phyloP scores from a whole-genome alignment of 1,140 invertebrate species.

The Nebria ingens region DNA sequence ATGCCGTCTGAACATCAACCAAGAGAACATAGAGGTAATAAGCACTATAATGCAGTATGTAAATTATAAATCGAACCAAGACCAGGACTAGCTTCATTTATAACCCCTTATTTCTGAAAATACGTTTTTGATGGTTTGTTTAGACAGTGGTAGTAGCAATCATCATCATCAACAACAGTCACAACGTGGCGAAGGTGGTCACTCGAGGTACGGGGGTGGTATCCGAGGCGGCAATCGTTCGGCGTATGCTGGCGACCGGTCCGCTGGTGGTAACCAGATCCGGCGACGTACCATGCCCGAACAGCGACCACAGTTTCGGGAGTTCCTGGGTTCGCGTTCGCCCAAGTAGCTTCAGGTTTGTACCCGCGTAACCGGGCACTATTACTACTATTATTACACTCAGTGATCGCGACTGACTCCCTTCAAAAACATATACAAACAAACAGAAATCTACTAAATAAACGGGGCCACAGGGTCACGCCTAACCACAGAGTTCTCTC shows the following conservation, averaged over 20 bases:
- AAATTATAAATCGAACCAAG: too few relatives aligned
- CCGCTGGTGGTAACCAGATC: not conserved
- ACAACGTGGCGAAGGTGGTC: not conserved
- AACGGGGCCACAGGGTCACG: slow-evolving; percentile 6
- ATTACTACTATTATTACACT: not conserved
- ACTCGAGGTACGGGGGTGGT: not conserved
- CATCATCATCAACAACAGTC: not conserved
- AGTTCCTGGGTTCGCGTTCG: slow-evolving; percentile 7
- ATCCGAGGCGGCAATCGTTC: not conserved
- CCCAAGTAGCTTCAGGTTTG: slow-evolving; percentile 11
- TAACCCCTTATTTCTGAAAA: not conserved
- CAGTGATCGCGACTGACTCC: slow-evolving; percentile 1
- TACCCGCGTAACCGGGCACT: not conserved
- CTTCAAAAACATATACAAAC: not conserved
- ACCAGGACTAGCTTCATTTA: too few relatives aligned
- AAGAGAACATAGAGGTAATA: slow-evolving; percentile 16
- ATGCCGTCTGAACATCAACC: slow-evolving; percentile 15
- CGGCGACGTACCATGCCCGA: not conserved
- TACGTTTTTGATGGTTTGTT: not conserved
- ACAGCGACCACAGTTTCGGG: slow-evolving; percentile 5
- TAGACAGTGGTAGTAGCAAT: not conserved
- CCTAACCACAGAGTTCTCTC: too few relatives aligned
- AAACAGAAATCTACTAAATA: not conserved
- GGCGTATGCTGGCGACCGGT: not conserved
- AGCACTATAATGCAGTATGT: too few relatives aligned